A percentile compares a stretch with the other conserved stretches of the same genome.
Conservation (phyloP, 2,113 vertebrate species). For the Corydoras maculifer region DNA sequence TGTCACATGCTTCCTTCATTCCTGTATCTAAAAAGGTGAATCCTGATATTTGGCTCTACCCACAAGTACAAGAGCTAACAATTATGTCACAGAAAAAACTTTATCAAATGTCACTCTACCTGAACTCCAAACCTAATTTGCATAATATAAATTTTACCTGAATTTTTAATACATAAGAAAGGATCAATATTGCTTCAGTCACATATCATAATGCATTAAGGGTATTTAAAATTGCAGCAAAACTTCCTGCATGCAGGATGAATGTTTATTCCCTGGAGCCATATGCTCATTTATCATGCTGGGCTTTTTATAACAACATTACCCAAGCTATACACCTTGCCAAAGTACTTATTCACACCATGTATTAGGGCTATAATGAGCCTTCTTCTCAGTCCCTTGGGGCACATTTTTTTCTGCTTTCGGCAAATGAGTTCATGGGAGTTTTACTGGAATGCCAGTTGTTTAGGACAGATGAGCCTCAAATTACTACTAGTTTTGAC, state of each 20-base stretch:
- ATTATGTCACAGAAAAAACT: conserved; percentile 71
- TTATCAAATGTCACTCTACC: conserved; percentile 69
- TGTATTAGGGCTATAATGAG: conserved; percentile 32
- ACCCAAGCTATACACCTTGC: conserved; percentile 26
- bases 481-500: conserved; percentile 16
- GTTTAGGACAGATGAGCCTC: conserved; percentile 26
- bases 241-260: conserved; percentile 50
- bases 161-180: conserved; percentile 61
- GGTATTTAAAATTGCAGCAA: conserved; percentile 56
- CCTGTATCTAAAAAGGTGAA: conserved; percentile 65
- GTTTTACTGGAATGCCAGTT: conserved; percentile 12
- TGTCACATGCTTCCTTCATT: conserved; percentile 43
- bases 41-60: conserved; percentile 54
- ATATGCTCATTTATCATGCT: conserved; percentile 51
- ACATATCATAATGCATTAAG: conserved; percentile 63
- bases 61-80: conserved; percentile 67
- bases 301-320: conserved; percentile 54
- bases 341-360: conserved; percentile 24
- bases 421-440: neutral
- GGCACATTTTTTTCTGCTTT: conserved; percentile 17
- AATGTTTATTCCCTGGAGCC: conserved; percentile 58
- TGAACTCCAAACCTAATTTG: conserved; percentile 63
- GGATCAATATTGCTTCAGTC: conserved; percentile 62
- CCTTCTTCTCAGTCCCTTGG: conserved; percentile 20
- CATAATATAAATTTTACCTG: conserved; percentile 73